Conservation (phyloP, 2,888 invertebrate species). For the Athalia rosae region DNA sequence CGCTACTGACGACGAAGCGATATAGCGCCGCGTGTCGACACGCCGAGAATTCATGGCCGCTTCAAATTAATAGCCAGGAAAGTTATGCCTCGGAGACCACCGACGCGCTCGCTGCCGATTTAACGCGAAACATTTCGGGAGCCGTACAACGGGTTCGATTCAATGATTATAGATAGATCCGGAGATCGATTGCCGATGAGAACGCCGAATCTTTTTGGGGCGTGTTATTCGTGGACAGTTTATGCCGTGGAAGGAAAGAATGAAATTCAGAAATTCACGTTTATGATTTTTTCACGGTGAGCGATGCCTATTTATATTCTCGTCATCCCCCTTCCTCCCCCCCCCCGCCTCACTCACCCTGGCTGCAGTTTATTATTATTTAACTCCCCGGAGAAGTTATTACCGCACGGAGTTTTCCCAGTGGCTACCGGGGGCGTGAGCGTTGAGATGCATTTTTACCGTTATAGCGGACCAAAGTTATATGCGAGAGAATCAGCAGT, state of each 20-base stretch:
- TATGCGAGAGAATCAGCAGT: constrained; percentile 26
- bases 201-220: too few species aligned
- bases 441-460: constrained; percentile 31
- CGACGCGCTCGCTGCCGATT: constrained; percentile 20
- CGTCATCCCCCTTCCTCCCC: background rate
- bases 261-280: background rate
- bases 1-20: constrained; percentile 24
- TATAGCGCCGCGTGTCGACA: constrained; percentile 30
- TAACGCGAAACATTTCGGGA: constrained; percentile 19
- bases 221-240: too few species aligned
- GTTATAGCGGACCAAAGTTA: background rate
- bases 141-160: background rate
- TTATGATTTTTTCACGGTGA: constrained; percentile 1
- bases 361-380: constrained; percentile 40
- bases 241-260: background rate
- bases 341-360: background rate
- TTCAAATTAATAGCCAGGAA: constrained; percentile 31
- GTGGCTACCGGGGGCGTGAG: background rate
- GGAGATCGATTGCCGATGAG: background rate
- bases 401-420: constrained; percentile 8
- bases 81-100: constrained; percentile 30
- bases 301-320: constrained; percentile 39
- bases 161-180: background rate
- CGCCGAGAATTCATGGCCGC: constrained; percentile 33
- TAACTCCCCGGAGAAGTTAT: constrained; percentile 40